Base-by-base conservation (phyloP, 2,797 vertebrate genomes). In the Rhinatrema bivittatum region DNA sequence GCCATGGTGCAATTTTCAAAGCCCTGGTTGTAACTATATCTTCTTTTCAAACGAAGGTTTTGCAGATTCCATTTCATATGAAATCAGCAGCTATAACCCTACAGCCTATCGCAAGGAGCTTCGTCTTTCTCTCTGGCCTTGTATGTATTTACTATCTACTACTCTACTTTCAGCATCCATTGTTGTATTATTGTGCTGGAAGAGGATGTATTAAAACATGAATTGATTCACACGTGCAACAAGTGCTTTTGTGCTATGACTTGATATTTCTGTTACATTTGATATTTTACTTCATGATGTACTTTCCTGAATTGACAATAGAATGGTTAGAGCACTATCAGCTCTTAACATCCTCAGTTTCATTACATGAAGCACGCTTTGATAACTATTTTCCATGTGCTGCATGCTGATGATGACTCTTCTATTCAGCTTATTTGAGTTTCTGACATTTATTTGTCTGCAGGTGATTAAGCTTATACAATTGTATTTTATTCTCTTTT, bases 111-210 rank as follows among this genome's bases (percentile, higher is more conserved):
- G n/a, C n/a, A n/a, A n/a, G n/a, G n/a, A n/a, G n/a, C n/a, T n/a
- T n/a, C n/a, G n/a, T n/a, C n/a, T n/a, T n/a, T n/a, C n/a, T n/a
- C n/a, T n/a, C n/a, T n/a, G n/a, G 31, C 19, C n/a, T 23, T 3
- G 7, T 1, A 1, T 7, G 35, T 39, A 41, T 48, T 37, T 17
- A 16, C 10, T 7, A 61, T 9, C 38, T 56, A 4, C 16, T n/a
- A n/a, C n/a, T n/a, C n/a, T n/a, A n/a, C n/a, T n/a, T 43, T 13
- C 29, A 39, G 26, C 43, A 30, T 5, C 1, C 13, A 2, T 16
- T 26, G 3, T 47, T 39, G 62, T 56, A 39, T 12, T 56, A 48
- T 48, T 7, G 3, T 9, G 4, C 33, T 55, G 20, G 19, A 25
- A 47, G 65, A 36, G 9, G 12, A 41, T 38, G 6, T 33, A 33